phyloP scores from a whole-genome alignment of 2,888 invertebrate species.

The Drosophila picticornis region DNA sequence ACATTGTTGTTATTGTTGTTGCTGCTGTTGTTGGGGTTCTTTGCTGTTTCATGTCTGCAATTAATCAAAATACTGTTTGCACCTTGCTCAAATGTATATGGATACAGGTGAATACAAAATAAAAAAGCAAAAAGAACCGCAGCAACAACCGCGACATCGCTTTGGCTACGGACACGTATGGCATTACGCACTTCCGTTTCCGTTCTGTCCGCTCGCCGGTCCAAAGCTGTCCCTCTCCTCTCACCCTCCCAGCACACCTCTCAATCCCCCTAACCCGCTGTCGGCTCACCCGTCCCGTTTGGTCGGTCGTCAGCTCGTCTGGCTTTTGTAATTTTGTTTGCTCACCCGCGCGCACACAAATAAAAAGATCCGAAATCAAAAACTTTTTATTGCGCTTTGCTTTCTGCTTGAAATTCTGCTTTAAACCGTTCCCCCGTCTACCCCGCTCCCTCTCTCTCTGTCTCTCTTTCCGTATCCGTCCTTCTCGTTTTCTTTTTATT shows the following conservation, averaged over 20 bases:
- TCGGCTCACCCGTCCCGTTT: background rate
- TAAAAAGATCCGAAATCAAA: constrained; percentile 63
- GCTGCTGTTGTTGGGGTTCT: constrained; percentile 23
- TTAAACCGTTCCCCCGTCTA: background rate
- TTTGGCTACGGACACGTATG: constrained; percentile 59
- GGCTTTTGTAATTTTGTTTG: constrained; percentile 48
- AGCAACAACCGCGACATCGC: constrained; percentile 14
- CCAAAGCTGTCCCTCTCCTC: constrained; percentile 14
- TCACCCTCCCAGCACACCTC: background rate
- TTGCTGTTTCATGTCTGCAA: constrained; percentile 62
- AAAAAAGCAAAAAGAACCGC: constrained; percentile 20
- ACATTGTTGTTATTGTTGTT: constrained; percentile 11
- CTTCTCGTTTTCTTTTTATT: constrained; percentile 33
- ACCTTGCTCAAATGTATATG: constrained; percentile 52
- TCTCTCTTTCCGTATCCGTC: background rate
- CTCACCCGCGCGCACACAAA: constrained; percentile 48
- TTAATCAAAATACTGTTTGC: constrained; percentile 73
- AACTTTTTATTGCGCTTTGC: constrained; percentile 68
- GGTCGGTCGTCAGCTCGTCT: constrained; percentile 3
- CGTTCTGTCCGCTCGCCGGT: constrained; percentile 36
- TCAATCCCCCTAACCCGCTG: background rate
- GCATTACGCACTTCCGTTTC: constrained; percentile 75
- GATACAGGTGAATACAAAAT: background rate
- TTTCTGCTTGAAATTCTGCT: constrained; percentile 23
- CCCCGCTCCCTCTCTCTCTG: background rate